phyloP scores from a whole-genome alignment of 2,113 vertebrate species.

The Laticauda colubrina region DNA sequence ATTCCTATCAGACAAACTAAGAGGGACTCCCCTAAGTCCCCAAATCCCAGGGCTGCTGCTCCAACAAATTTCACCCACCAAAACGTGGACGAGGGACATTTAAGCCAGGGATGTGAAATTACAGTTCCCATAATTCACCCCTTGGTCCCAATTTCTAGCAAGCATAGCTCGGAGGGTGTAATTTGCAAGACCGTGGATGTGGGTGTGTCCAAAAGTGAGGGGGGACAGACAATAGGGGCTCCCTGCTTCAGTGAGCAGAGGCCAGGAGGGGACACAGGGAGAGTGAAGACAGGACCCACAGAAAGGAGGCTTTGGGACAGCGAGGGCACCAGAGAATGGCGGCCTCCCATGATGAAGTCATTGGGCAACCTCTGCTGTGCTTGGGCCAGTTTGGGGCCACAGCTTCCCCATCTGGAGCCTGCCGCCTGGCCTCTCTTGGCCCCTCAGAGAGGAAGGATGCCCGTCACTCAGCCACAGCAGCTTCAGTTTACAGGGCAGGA shows the following conservation, averaged over 20 bases:
- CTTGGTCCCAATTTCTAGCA: neutral
- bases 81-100: neutral
- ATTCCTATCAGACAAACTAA: slow-evolving; percentile 35
- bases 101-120: neutral
- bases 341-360: neutral
- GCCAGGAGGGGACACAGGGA: too few relatives aligned
- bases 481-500: neutral
- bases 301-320: neutral
- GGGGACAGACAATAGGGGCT: neutral
- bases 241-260: neutral
- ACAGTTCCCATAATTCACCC: neutral
- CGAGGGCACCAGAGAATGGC: neutral
- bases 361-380: neutral
- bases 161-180: neutral
- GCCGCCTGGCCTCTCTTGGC: neutral
- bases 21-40: neutral
- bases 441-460: neutral
- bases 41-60: neutral
- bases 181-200: neutral
- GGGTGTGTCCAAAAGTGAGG: neutral
- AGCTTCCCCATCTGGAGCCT: neutral
- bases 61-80: neutral
- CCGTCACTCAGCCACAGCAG: neutral
- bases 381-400: neutral
- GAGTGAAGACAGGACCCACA: neutral